Base-by-base conservation (phyloP, 2,888 invertebrate species). In the Nymphalis urticae region DNA sequence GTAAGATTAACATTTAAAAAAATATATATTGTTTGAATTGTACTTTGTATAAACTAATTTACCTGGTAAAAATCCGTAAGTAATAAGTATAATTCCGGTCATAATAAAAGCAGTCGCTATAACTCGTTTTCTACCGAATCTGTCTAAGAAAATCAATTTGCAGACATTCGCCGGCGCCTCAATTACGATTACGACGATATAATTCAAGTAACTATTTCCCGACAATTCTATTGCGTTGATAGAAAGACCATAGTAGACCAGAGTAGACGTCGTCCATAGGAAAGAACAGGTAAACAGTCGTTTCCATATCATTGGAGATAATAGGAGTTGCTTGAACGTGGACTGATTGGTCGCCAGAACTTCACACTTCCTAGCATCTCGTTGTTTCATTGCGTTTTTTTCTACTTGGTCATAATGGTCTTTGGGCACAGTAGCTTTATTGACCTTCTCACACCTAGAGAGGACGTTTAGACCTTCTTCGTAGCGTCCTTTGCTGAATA, bases 171-270 rank as follows among this genome's bases (percentile, higher is more conserved):
- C 96, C 0, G 97, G 97, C n/a, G 96, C 95, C 82, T 97, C 97
- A 32, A 96, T 94, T 0, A 85, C 92, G 82, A 86, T 93, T 83
- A 85, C 93, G 78, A 81, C 94, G 9, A 96, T 95, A 75, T 97
- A 97, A 81, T 97, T 97, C 58, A 95, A 79, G 79, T 97, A 97
- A 77, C 95, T 95, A 77, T 97, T 95, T 1, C 96, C 97, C 21
- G 95, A 94, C 32, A 97, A 84, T 6, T 95, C 94, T 60, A 96
- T 96, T 0, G 97, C 95, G 80, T 96, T 96, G 54, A 97, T 93
- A 0, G 96, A 96, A 47, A 97, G 86, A 0, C 97, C 97, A 74
- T 96, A 97, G 83, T 96, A 97, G 9, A 97, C 95, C 69, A 97
- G 93, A 5, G 96, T 95, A 69, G 96, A 96, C 0, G 96, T 95